Evolutionary conservation across 2,797 vertebrate genomes (phyloP).

Genomic region (Dryobates pubescens): DNA sequence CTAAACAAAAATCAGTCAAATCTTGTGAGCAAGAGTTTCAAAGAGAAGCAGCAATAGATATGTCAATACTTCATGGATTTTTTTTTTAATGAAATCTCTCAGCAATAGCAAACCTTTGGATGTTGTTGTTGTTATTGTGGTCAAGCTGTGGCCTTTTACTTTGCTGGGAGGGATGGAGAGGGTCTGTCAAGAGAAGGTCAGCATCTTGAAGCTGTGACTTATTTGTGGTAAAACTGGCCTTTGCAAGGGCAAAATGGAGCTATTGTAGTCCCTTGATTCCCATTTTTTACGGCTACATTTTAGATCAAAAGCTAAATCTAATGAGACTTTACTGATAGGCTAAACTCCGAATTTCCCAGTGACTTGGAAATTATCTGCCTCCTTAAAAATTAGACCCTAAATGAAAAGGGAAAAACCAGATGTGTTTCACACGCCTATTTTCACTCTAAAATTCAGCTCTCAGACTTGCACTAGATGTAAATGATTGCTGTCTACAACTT

Average conservation of each 20-base stretch:
- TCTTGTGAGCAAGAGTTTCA: constrained; percentile 24
- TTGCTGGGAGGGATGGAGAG: not conserved
- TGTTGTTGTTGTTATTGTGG: not conserved
- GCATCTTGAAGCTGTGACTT: not conserved
- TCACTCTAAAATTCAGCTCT: not conserved
- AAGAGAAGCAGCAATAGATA: constrained; percentile 27
- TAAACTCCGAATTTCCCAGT: not conserved
- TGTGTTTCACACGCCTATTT: not conserved
- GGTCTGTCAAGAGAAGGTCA: constrained; percentile 4
- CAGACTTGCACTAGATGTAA: not conserved
- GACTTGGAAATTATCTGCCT: not conserved
- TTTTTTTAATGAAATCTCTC: constrained; percentile 2
- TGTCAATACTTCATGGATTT: constrained; percentile 40
- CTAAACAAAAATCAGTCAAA: constrained; percentile 20
- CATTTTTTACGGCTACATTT: not conserved
- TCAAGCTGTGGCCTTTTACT: constrained; percentile 11
- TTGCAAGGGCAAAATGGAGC: not conserved
- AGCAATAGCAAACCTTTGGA: not conserved
- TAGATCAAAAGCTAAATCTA: not conserved
- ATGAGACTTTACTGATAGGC: not conserved
- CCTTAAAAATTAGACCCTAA: not conserved
- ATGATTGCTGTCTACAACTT: too few relatives aligned
- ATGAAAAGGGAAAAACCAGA: not conserved
- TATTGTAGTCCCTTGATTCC: not conserved
- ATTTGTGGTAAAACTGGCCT: not conserved